A percentile compares a stretch with the other conserved stretches of the same genome.
These are phyloP conservation scores for Chaenodraco wilsoni DNA, from an alignment of 2,797 vertebrate genomes.

Conservation along the genomic window DNA sequence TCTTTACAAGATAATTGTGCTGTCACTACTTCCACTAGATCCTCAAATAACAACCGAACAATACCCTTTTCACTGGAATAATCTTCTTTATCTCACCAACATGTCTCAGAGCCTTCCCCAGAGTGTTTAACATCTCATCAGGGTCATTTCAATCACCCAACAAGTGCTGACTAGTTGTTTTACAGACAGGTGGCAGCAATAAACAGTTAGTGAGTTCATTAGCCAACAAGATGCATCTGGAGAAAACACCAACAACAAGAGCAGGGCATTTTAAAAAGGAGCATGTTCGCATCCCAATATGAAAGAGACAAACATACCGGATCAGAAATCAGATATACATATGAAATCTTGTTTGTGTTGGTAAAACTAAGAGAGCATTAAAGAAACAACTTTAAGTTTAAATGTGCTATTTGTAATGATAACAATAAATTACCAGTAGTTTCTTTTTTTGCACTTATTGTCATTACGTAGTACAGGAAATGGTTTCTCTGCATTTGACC, in stretches of 20 bases:
- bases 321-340: neutral
- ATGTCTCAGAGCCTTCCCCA: neutral
- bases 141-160: neutral
- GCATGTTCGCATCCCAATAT: neutral
- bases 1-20: neutral
- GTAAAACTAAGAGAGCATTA: neutral
- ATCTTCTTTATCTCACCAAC: neutral
- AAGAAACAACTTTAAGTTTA: neutral
- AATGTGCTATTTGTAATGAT: neutral
- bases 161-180: neutral
- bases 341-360: neutral
- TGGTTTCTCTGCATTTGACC: too few species aligned
- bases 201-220: slow-evolving; percentile 10
- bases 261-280: slow-evolving; percentile 1
- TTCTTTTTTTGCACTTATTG: too few species aligned
- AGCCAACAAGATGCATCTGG: slow-evolving; percentile 32
- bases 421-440: neutral
- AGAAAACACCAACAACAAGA: slow-evolving; percentile 4
- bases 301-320: neutral
- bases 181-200: slow-evolving; percentile 16
- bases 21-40: neutral
- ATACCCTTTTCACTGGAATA: too few species aligned
- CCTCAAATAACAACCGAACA: neutral
- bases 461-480: too few species aligned
- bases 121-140: neutral